These are phyloP conservation scores for Lasioglossum figueresi DNA, from an alignment of 2,888 invertebrate species.

Conservation along the genomic window DNA sequence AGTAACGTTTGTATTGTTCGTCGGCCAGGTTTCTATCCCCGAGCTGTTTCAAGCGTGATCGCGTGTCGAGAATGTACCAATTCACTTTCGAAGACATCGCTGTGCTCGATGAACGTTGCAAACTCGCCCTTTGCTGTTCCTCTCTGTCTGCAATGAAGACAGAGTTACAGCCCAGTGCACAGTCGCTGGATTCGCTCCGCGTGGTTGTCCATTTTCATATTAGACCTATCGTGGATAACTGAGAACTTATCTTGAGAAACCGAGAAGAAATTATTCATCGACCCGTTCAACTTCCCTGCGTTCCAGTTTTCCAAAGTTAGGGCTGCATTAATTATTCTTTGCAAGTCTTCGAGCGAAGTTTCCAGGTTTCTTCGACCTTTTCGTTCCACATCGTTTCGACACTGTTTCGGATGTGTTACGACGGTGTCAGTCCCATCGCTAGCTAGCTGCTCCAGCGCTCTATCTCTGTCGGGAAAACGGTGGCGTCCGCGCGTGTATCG, in stretches of 20 bases:
- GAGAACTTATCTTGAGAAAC: neutral
- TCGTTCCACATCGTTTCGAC: neutral
- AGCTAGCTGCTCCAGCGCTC: slow-evolving; percentile 2
- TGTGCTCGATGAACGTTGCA: no score
- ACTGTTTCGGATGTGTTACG: neutral
- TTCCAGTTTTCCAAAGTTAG: neutral
- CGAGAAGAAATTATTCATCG: neutral
- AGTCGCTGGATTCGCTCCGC: no score
- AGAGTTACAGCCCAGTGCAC: no score
- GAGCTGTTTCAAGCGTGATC: no score
- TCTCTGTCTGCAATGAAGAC: no score
- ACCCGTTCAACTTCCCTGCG: neutral
- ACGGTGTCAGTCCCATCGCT: slow-evolving; percentile 38
- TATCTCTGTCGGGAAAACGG: slow-evolving; percentile 21
- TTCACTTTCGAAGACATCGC: no score
- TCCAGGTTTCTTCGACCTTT: neutral
- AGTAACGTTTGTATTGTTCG: no score
- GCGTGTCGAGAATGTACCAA: no score
- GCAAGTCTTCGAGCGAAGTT: neutral
- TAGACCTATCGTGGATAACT: neutral
- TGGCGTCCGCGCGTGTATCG: slow-evolving; percentile 32
- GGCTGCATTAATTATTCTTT: neutral
- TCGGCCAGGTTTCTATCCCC: no score
- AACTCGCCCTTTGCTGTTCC: no score
- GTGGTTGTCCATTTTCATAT: no score